phyloP scores from a whole-genome alignment of 2,113 vertebrate genomes.

The Drymodes brunneopygia region DNA sequence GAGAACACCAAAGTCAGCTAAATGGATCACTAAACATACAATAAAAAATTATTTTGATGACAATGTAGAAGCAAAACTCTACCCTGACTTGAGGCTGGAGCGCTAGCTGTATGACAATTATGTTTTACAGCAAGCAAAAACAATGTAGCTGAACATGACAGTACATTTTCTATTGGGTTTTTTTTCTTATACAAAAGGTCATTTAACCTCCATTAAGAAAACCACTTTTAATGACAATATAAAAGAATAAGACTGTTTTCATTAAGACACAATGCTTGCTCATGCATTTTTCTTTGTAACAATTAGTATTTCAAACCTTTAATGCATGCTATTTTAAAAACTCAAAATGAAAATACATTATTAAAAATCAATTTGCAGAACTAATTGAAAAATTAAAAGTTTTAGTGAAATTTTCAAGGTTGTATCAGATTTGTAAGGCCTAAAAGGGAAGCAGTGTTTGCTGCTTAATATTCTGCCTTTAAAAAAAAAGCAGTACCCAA shows the following conservation, averaged over 20 bases:
- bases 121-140: background rate
- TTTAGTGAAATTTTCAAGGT: background rate
- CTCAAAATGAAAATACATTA: background rate
- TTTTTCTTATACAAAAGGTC: background rate
- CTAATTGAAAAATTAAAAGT: background rate
- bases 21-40: background rate
- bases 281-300: background rate
- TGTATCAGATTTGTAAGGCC: background rate
- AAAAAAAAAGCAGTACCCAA: background rate
- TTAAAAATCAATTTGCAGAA: background rate
- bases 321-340: background rate
- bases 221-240: background rate
- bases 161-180: background rate
- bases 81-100: background rate
- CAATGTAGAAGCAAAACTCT: background rate
- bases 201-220: background rate
- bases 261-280: background rate
- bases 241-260: background rate
- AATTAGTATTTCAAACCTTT: background rate
- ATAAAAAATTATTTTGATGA: background rate
- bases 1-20: background rate
- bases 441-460: background rate
- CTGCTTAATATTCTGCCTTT: background rate
- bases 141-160: background rate
- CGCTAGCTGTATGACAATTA: background rate